Conservation (phyloP, 1,140 invertebrate species). For the Drosophila eugracilis region DNA sequence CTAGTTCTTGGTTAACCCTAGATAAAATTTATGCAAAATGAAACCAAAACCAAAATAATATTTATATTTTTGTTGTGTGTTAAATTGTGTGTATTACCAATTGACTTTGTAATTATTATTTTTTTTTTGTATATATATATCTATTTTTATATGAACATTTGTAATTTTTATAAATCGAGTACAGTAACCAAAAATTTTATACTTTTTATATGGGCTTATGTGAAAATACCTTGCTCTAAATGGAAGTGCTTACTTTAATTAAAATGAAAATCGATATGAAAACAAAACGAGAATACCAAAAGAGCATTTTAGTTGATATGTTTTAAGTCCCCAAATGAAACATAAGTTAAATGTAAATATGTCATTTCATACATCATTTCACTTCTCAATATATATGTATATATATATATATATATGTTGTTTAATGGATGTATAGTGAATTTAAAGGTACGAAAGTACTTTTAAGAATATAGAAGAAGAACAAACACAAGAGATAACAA, state of each 20-base stretch:
- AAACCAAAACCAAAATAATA: slow-evolving; percentile 4
- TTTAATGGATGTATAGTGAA: slow-evolving; percentile 5
- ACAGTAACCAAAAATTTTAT: slow-evolving; percentile 69
- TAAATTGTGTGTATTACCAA: slow-evolving; percentile 65
- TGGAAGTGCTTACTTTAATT: slow-evolving; percentile 73
- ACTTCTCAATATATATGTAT: slow-evolving; percentile 12
- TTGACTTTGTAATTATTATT: slow-evolving; percentile 74
- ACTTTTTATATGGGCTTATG: slow-evolving; percentile 80
- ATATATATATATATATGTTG: slow-evolving; percentile 14
- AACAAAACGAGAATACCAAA: slow-evolving; percentile 32
- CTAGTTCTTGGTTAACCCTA: slow-evolving; percentile 8
- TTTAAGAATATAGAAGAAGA: background rate
- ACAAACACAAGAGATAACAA: background rate
- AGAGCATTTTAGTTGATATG: slow-evolving; percentile 64
- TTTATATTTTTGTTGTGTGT: slow-evolving; percentile 46
- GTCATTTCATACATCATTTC: slow-evolving; percentile 6
- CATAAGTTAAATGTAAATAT: slow-evolving; percentile 29
- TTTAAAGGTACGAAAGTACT: slow-evolving; percentile 8
- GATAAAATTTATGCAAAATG: slow-evolving; percentile 8
- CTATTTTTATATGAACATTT: slow-evolving; percentile 81
- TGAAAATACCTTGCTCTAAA: slow-evolving; percentile 74
- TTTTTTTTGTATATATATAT: slow-evolving; percentile 75
- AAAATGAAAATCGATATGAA: slow-evolving; percentile 19
- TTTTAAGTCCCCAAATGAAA: slow-evolving; percentile 2
- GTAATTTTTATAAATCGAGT: slow-evolving; percentile 73